Conservation (phyloP, 1,140 invertebrate species). For the Brachionus plicatilis region DNA sequence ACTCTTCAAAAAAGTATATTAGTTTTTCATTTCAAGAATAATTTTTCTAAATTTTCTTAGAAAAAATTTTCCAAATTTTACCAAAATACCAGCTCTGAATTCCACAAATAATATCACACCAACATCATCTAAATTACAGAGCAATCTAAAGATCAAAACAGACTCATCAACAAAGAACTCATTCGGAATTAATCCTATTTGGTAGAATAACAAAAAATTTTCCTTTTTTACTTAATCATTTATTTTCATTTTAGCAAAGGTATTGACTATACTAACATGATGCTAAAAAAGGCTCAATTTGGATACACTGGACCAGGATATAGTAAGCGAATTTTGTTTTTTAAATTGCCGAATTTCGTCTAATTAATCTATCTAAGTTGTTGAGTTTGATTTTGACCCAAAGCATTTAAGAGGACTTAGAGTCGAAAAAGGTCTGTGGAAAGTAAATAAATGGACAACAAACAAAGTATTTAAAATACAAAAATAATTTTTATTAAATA, state of each 20-base stretch:
- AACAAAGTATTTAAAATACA: neutral
- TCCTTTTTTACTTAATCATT: neutral
- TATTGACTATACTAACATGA: neutral
- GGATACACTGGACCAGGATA: constrained; percentile 31
- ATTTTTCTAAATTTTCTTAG: neutral
- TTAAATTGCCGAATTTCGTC: neutral
- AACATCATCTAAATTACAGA: neutral
- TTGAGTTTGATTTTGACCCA: constrained; percentile 27
- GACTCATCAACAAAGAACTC: neutral
- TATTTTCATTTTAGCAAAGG: neutral
- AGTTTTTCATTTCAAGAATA: neutral
- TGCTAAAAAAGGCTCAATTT: neutral
- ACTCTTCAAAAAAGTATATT: neutral
- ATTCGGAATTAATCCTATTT: neutral
- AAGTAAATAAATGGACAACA: neutral
- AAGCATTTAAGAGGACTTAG: constrained; percentile 17
- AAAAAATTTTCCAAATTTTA: neutral
- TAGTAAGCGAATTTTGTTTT: neutral
- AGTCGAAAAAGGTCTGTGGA: constrained; percentile 37
- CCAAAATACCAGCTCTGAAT: neutral
- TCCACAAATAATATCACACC: neutral
- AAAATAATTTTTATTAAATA: neutral
- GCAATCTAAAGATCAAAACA: neutral
- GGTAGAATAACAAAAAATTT: neutral
- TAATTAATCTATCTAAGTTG: neutral